Evolutionary conservation across 2,113 vertebrate species (phyloP).

Genomic region (Trochalopteron elliotii): DNA sequence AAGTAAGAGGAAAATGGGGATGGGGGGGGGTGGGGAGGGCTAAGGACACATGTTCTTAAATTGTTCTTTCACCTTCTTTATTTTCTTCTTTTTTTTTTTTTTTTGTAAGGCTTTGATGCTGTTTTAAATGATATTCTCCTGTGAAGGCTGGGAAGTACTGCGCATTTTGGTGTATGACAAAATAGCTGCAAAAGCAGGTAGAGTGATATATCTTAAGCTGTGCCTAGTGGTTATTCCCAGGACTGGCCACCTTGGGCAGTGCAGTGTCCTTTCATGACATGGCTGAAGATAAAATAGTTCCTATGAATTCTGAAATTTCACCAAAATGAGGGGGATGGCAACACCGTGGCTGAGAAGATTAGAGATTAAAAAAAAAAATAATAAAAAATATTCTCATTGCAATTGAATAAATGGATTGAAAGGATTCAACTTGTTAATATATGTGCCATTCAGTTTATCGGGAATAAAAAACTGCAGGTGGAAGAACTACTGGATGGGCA

Average conservation of each 20-base stretch:
- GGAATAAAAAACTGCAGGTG: not conserved
- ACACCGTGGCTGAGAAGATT: not conserved
- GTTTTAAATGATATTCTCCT: not conserved
- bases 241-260: not conserved
- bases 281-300: not conserved
- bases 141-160: not conserved
- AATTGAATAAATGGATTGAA: not conserved
- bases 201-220: not conserved
- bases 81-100: not conserved
- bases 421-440: not conserved
- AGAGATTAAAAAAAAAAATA: not conserved
- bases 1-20: not conserved
- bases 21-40: fast-evolving
- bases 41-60: not conserved
- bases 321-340: not conserved
- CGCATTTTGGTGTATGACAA: not conserved
- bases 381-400: fast-evolving
- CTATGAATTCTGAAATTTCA: not conserved
- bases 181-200: not conserved
- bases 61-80: not conserved
- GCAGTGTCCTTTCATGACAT: not conserved
- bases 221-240: not conserved
- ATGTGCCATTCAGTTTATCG: not conserved
- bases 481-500: not conserved
- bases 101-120: not conserved